Conservation (phyloP, 2,888 invertebrate species). For the Cristatella mucedo region DNA sequence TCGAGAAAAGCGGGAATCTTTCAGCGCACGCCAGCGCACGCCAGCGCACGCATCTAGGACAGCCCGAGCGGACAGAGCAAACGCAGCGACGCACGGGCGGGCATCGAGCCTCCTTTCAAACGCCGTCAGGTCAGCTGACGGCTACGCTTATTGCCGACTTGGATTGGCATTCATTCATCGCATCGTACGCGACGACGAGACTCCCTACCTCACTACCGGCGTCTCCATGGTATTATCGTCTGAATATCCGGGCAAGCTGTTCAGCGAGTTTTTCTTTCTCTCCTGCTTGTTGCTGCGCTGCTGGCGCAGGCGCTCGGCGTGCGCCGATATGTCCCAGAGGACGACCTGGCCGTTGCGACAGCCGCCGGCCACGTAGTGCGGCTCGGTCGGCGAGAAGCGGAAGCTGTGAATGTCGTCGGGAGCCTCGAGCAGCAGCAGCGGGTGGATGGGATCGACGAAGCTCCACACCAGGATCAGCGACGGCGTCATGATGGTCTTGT, state of each 20-base stretch:
- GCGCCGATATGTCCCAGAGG: constrained; percentile 36
- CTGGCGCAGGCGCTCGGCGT: constrained; percentile 30
- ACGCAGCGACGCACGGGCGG: too few species aligned
- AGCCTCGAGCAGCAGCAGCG: constrained; percentile 37
- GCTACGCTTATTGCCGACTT: too few species aligned
- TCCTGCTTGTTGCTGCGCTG: constrained; percentile 26
- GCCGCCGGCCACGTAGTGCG: constrained; percentile 35
- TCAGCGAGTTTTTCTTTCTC: constrained; percentile 17
- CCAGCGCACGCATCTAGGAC: too few species aligned
- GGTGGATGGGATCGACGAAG: constrained; percentile 39
- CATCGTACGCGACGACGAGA: background rate
- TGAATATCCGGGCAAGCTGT: constrained; percentile 33
- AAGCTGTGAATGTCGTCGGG: constrained; percentile 38
- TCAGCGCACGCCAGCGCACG: too few species aligned
- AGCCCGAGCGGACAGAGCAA: too few species aligned
- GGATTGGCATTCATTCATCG: too few species aligned
- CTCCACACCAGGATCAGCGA: constrained; percentile 39
- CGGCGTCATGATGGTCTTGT: constrained; percentile 33
- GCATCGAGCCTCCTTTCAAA: too few species aligned
- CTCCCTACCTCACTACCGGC: constrained; percentile 18
- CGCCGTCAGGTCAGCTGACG: too few species aligned
- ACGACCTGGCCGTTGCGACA: constrained; percentile 39
- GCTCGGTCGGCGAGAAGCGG: constrained; percentile 34
- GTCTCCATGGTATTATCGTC: constrained; percentile 35
- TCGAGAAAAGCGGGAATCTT: too few species aligned